A percentile compares a stretch with the other conserved stretches of the same genome.
Evolutionary conservation across 2,113 vertebrate species (phyloP).

Genomic region (Nyctereutes procyonoides): DNA sequence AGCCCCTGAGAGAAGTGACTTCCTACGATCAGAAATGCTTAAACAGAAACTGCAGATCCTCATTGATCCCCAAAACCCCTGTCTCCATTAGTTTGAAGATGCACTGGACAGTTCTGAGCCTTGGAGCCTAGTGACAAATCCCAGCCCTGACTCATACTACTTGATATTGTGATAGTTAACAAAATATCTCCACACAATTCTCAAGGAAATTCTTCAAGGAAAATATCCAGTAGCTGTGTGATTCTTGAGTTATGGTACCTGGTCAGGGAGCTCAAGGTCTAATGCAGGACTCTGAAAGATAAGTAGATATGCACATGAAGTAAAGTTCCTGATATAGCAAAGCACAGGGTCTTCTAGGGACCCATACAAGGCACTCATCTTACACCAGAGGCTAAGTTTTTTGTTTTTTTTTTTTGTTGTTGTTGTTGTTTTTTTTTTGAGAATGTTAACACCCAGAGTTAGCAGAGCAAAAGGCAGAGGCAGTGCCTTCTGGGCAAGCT

Average conservation of each 20-base stretch:
- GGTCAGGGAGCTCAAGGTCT: not conserved
- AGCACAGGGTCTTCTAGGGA: fast-evolving
- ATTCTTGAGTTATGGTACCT: not conserved
- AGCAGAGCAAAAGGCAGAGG: not conserved
- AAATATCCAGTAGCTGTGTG: not conserved
- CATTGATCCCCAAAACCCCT: not conserved
- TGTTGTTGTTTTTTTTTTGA: not conserved
- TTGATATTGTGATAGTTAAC: not conserved
- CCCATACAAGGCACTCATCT: not conserved
- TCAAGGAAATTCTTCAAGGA: not conserved
- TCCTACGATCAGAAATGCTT: not conserved
- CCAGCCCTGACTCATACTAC: not conserved
- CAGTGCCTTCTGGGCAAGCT: not conserved
- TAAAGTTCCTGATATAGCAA: fast-evolving
- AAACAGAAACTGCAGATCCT: not conserved
- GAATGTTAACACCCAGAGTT: not conserved
- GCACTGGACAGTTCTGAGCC: not conserved
- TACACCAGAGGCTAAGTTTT: not conserved
- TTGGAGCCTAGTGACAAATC: not conserved
- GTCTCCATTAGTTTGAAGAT: not conserved
- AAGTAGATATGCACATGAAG: not conserved
- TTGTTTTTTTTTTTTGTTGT: not conserved
- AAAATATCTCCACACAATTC: not conserved
- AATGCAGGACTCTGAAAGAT: not conserved
- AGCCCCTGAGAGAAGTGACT: not conserved